Conservation (phyloP, 1,140 invertebrate species). For the Steinernema feltiae region DNA sequence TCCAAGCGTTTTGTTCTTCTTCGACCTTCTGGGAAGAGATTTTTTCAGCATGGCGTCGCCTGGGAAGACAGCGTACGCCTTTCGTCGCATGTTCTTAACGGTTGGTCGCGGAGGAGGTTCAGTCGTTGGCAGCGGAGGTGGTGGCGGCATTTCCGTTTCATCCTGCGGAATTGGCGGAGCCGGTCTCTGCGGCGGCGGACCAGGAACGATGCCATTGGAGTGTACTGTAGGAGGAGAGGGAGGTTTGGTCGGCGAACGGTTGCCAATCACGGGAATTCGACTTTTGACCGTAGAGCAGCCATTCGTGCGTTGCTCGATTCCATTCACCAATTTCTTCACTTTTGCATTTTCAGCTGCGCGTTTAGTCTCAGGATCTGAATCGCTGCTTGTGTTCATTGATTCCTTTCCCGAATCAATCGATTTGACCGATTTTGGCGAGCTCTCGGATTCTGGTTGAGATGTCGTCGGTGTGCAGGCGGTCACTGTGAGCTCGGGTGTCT, state of each 20-base stretch:
- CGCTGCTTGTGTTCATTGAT: slow-evolving; percentile 23
- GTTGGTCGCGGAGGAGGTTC: not conserved
- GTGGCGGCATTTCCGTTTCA: not conserved
- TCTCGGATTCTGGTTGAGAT: not conserved
- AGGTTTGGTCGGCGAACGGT: slow-evolving; percentile 17
- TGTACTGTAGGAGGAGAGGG: slow-evolving; percentile 5
- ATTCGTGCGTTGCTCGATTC: not conserved
- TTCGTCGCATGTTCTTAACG: slow-evolving; percentile 12
- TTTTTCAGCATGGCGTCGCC: slow-evolving; percentile 32
- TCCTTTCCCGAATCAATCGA: slow-evolving; percentile 36
- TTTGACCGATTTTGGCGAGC: slow-evolving; percentile 40
- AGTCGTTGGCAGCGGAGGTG: slow-evolving; percentile 20
- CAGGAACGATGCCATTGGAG: not conserved
- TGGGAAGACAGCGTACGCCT: slow-evolving; percentile 33
- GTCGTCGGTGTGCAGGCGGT: not conserved
- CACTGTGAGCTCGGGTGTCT: not conserved
- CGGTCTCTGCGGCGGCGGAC: not conserved
- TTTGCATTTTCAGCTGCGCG: not conserved
- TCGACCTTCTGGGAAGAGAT: slow-evolving; percentile 24
- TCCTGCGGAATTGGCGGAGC: not conserved
- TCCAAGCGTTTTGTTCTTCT: not conserved
- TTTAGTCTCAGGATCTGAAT: not conserved
- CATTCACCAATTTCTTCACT: not conserved
- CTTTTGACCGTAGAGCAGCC: not conserved
- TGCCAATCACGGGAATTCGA: not conserved